Conservation (phyloP, 2,888 invertebrate species). For the Machimus rusticus region DNA sequence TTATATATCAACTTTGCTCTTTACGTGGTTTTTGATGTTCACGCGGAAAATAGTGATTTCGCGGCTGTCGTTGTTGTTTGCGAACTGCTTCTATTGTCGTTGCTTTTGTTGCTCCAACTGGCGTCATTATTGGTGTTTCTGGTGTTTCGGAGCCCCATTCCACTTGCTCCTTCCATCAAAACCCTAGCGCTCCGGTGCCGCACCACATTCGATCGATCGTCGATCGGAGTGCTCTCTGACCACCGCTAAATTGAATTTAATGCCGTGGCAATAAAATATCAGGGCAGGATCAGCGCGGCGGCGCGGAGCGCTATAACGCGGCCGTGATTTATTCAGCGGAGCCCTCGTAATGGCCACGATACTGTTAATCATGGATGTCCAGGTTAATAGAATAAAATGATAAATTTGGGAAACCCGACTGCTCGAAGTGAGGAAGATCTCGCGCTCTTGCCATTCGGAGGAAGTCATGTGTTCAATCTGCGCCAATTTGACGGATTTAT, state of each 20-base stretch:
- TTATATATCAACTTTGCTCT: slow-evolving; percentile 56
- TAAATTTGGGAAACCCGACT: slow-evolving; percentile 24
- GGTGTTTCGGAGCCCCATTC: neutral
- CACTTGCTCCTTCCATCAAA: slow-evolving; percentile 13
- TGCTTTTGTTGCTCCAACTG: neutral
- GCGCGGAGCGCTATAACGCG: slow-evolving; percentile 25
- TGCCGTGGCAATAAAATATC: slow-evolving; percentile 40
- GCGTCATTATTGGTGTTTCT: slow-evolving; percentile 22
- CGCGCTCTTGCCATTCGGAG: neutral
- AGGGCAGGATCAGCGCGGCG: neutral
- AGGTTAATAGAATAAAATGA: slow-evolving; percentile 34
- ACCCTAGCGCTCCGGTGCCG: neutral
- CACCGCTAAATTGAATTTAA: slow-evolving; percentile 45
- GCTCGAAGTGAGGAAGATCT: slow-evolving; percentile 8
- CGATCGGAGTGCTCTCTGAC: slow-evolving; percentile 11
- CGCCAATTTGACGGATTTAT: neutral
- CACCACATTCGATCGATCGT: neutral
- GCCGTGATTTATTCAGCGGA: slow-evolving; percentile 39
- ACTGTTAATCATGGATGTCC: slow-evolving; percentile 35
- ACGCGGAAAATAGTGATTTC: slow-evolving; percentile 43
- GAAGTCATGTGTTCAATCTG: slow-evolving; percentile 12
- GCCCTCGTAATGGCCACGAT: slow-evolving; percentile 25
- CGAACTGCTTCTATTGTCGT: slow-evolving; percentile 9
- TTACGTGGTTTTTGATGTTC: slow-evolving; percentile 46
- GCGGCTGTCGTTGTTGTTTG: slow-evolving; percentile 17